Base-by-base conservation (phyloP, 2,888 invertebrate species). In the Cheilosia vulpina region DNA sequence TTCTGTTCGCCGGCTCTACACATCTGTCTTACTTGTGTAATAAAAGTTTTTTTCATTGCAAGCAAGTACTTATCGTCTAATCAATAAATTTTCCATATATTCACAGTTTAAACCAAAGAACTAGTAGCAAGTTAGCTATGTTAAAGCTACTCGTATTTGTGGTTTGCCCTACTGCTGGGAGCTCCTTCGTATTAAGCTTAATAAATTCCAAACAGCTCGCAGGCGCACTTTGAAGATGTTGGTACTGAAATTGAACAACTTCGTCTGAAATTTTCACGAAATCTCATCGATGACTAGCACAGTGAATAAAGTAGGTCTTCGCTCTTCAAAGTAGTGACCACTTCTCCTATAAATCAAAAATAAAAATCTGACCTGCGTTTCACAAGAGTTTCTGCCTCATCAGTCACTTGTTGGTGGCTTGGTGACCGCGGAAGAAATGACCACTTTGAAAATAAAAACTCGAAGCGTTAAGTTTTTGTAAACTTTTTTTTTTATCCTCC, bases 201-300 rank as follows among this genome's bases (percentile, higher is more conserved):
- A 95, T 88, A 96, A 96, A 90, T 93, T 95, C 76, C 93, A 95
- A 89, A 94, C 96, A 0, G 95, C 94, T 0, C 94, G 98, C 73
- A 93, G 93, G 66, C 94, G n/a, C n/a, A 95, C 87, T 93, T 98
- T 62, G 93, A 94, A 63, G 96, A 96, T 90, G 96, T 97, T 65
- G 96, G 95, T 85, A 97, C 98, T 0, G 95, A 97, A 83, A 90
- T 98, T 63, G 92, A 94, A 58, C 94, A 94, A 89, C 90, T 95
- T 62, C 94, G 94, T 63, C 90, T 96, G 65, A 94, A 94, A 88
- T 89, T 90, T 76, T 87, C 89, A 9, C 62, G 79, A 0, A 88
- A 89, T 52, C 77, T 52, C 0, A 95, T 95, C 91, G 91, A 91
- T 0, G 94, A 91, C 0, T n/a, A n/a, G n/a, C n/a, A n/a, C n/a